These are phyloP conservation scores for Linyphia triangularis DNA, from an alignment of 2,888 invertebrate species.

Conservation along the genomic window DNA sequence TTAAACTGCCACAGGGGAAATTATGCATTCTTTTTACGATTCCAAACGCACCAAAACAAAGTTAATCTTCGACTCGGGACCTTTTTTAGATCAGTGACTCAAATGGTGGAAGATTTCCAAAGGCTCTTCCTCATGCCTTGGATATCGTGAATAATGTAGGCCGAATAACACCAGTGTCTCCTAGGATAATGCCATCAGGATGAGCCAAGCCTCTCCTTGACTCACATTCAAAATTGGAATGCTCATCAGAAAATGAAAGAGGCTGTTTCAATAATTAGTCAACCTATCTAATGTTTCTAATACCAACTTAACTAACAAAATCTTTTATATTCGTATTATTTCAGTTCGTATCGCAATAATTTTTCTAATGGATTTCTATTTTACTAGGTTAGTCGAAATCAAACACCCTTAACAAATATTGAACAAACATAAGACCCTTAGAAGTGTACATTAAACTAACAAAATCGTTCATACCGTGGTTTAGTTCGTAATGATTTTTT, in stretches of 20 bases:
- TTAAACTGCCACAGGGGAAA: no score
- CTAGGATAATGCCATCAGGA: neutral
- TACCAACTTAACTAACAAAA: no score
- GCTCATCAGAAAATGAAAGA: neutral
- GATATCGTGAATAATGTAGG: slow-evolving; percentile 45
- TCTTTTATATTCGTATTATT: no score
- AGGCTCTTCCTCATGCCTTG: slow-evolving; percentile 30
- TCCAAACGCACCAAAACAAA: slow-evolving; percentile 6
- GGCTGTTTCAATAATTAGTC: neutral
- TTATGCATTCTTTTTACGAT: neutral
- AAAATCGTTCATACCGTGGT: no score
- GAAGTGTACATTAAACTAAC: no score
- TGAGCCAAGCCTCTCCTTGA: slow-evolving; percentile 28
- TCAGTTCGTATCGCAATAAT: no score
- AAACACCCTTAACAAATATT: no score
- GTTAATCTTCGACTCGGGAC: neutral
- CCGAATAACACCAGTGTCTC: slow-evolving; percentile 15
- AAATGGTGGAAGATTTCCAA: slow-evolving; percentile 55
- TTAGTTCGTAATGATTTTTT: no score
- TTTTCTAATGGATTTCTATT: no score
- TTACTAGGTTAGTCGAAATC: no score
- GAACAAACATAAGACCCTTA: no score
- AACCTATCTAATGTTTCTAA: neutral
- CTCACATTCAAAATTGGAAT: neutral
- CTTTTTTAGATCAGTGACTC: slow-evolving; percentile 51